Percentiles rank a stretch among this genome's conserved stretches.
Conservation (phyloP, 2,888 invertebrate genomes). For the Platerodrilus igneus region DNA sequence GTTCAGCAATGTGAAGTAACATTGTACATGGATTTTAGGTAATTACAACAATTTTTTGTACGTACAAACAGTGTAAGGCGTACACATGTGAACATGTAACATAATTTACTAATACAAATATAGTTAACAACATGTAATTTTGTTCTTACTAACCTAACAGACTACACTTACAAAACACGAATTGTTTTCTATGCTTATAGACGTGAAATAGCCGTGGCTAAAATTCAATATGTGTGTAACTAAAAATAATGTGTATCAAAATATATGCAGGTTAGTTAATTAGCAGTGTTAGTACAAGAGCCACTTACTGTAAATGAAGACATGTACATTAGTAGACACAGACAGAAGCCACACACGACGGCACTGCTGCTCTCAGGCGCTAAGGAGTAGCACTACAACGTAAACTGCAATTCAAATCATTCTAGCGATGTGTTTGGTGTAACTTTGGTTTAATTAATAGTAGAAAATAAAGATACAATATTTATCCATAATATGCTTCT, state of each 20-base stretch:
- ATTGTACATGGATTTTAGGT: slow-evolving; percentile 5
- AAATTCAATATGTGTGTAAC: too few species aligned
- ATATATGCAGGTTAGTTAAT: slow-evolving; percentile 21
- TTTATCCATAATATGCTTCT: slow-evolving; percentile 45
- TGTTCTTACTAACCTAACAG: slow-evolving; percentile 3
- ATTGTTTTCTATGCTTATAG: too few species aligned
- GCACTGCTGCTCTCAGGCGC: slow-evolving; percentile 35
- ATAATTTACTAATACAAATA: slow-evolving; percentile 8
- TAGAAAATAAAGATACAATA: slow-evolving; percentile 50
- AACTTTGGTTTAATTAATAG: slow-evolving; percentile 49
- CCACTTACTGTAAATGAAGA: slow-evolving; percentile 47
- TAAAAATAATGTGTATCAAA: too few species aligned
- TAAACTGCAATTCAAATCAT: slow-evolving; percentile 31
- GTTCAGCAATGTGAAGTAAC: slow-evolving; percentile 4
- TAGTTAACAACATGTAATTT: slow-evolving; percentile 13
- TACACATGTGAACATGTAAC: slow-evolving; percentile 13
- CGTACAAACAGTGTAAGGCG: slow-evolving; percentile 14
- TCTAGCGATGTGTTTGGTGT: slow-evolving; percentile 40
- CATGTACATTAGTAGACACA: slow-evolving; percentile 48
- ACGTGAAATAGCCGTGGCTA: too few species aligned
- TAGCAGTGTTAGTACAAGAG: slow-evolving; percentile 40
- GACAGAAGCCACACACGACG: slow-evolving; percentile 45
- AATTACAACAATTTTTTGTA: too few species aligned
- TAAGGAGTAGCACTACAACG: slow-evolving; percentile 23
- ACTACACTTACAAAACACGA: slow-evolving; percentile 3